Base-by-base conservation (phyloP, 2,888 invertebrate species). In the Leptura quadrifasciata region DNA sequence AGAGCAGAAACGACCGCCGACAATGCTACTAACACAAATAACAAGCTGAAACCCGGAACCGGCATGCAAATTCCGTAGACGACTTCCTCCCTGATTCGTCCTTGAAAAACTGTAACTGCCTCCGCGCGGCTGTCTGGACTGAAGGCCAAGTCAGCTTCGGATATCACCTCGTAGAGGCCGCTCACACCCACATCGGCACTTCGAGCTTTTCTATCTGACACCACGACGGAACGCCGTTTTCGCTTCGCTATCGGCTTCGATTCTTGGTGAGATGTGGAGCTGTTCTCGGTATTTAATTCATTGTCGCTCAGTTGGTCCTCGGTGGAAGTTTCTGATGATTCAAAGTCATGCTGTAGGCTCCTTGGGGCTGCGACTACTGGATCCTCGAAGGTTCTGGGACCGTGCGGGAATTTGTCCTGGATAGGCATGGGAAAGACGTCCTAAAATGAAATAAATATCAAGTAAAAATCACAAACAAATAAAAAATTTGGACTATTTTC, bases 61-160 rank as follows among this genome's bases (percentile, higher is more conserved):
- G 97, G 97, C 91, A 97, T 93, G 85, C 97, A 97, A 69, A 97
- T 96, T 35, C 97, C 97, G 88, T 97, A 97, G 8, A 97, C 96
- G 0, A 96, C 95, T 90, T 97, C 97, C 88, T 97, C 96, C 64
- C 94, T 92, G 85, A 96, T 96, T 86, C 95, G 92, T 69, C 96
- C 96, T 89, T 96, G 96, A 88, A 96, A 96, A 0, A 96, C 95
- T 2, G 96, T 96, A 0, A 96, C 96, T 0, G 96, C 94, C 88
- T 96, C 96, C 63, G 93, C 93, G 82, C 93, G 92, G 68, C 92
- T 91, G 84, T 96, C 95, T 0, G 97, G 96, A 82, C 95, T 96
- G 88, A 97, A 97, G 52, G 95, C 96, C 55, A 97, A 90, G 88
- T 97, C 97, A 0, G 96, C 96, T 88, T 97, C 96, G 3, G 97